phyloP scores from a whole-genome alignment of 2,113 vertebrate genomes.

The Platysternon megacephalum region DNA sequence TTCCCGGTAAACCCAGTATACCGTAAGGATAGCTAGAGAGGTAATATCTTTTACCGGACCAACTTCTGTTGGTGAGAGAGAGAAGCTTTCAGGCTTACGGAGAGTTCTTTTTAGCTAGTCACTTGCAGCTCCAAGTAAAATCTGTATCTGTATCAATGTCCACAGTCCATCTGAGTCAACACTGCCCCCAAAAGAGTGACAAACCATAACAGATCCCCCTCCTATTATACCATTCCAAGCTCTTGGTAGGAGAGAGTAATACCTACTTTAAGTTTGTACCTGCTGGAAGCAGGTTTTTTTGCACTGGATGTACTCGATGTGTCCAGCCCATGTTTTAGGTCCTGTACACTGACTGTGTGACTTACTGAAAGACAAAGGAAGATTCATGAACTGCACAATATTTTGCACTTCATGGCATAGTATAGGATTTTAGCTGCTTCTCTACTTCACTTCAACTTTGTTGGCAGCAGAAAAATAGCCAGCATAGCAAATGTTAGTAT shows the following conservation, averaged over 20 bases:
- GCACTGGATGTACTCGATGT: constrained; percentile 19
- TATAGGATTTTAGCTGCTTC: neutral
- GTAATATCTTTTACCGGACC: neutral
- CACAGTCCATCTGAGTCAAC: neutral
- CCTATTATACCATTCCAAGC: neutral
- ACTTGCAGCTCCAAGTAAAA: neutral
- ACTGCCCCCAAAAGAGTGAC: neutral
- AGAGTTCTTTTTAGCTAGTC: neutral
- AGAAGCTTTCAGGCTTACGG: neutral
- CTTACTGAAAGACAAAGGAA: constrained; percentile 75
- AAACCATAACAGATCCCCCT: neutral
- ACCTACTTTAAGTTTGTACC: constrained; percentile 90
- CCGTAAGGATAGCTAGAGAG: neutral
- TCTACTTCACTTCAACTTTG: neutral
- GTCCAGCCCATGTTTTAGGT: constrained; percentile 85
- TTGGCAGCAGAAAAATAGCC: neutral
- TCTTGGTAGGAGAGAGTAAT: neutral
- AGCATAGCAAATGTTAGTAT: neutral
- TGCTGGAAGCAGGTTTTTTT: constrained; percentile 67
- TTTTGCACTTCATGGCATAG: neutral
- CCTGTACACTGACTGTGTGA: constrained; percentile 85
- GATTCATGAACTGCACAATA: too few relatives aligned
- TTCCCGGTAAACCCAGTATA: neutral
- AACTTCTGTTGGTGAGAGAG: neutral
- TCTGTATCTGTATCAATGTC: neutral